These are phyloP conservation scores for Passer montanus DNA, from an alignment of 2,113 vertebrate genomes.

Conservation along the genomic window DNA sequence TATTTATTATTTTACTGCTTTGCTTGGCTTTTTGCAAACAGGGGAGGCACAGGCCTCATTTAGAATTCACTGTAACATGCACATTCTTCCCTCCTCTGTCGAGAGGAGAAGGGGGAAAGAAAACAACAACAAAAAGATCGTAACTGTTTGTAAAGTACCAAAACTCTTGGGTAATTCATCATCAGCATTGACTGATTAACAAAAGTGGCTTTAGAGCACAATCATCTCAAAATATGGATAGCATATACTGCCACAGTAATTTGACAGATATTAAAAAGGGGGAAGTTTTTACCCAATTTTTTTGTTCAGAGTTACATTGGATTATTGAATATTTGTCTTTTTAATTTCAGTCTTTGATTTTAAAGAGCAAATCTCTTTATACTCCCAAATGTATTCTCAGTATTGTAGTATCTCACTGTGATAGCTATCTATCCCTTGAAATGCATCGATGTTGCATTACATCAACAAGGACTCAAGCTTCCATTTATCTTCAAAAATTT, in stretches of 20 bases:
- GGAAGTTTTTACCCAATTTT: constrained; percentile 13
- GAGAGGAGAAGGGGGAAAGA: constrained; percentile 11
- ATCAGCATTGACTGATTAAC: neutral
- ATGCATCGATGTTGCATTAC: constrained; percentile 26
- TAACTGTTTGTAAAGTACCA: constrained; percentile 63
- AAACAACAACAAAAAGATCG: constrained; percentile 39
- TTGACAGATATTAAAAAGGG: neutral
- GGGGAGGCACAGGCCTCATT: constrained; percentile 59
- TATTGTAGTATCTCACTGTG: neutral
- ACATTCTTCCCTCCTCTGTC: neutral
- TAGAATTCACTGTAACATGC: constrained; percentile 57
- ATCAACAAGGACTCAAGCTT: constrained; percentile 57
- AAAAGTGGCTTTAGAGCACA: neutral
- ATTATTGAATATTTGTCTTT: neutral
- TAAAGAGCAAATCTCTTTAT: neutral
- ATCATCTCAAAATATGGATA: neutral
- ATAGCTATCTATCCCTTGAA: constrained; percentile 32
- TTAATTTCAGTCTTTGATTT: constrained; percentile 32
- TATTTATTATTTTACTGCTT: constrained; percentile 69
- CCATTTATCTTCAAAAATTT: constrained; percentile 72
- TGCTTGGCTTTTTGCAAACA: constrained; percentile 47
- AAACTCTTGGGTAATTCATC: constrained; percentile 68
- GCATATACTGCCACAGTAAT: neutral
- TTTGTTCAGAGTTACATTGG: neutral
- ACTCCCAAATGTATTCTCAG: neutral